phyloP scores from a whole-genome alignment of 1,140 invertebrate species.

The Megathymus violae region DNA sequence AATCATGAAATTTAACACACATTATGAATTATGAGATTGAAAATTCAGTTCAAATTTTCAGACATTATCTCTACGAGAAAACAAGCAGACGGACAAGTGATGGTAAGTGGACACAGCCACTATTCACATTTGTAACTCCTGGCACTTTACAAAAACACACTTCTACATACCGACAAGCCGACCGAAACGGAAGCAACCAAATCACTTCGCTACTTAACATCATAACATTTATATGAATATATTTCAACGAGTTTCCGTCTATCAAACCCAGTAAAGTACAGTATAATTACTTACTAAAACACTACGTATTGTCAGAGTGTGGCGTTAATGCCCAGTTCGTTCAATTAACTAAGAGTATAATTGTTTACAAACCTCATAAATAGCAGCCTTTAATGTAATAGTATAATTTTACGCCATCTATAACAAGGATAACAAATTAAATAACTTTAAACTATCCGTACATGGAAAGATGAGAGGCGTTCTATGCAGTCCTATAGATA shows the following conservation, averaged over 20 bases:
- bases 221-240: too few species aligned
- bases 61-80: too few species aligned
- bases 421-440: constrained; percentile 27
- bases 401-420: constrained; percentile 26
- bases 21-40: too few species aligned
- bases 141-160: too few species aligned
- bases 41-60: too few species aligned
- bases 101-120: too few species aligned
- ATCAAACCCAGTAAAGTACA: constrained; percentile 14
- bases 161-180: too few species aligned
- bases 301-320: constrained; percentile 30
- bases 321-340: constrained; percentile 33
- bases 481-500: background rate
- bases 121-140: too few species aligned
- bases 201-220: too few species aligned
- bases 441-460: constrained; percentile 9
- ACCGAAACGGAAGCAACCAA: too few species aligned
- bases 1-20: too few species aligned
- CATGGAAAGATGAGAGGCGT: constrained; percentile 3
- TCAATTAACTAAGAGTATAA: constrained; percentile 24
- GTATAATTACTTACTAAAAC: constrained; percentile 17
- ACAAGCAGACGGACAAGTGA: too few species aligned
- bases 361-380: constrained; percentile 26
- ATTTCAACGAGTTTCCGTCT: background rate
- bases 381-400: constrained; percentile 34